These are phyloP conservation scores for Aporophyla nigra DNA, from an alignment of 2,888 invertebrate genomes.

Conservation along the genomic window DNA sequence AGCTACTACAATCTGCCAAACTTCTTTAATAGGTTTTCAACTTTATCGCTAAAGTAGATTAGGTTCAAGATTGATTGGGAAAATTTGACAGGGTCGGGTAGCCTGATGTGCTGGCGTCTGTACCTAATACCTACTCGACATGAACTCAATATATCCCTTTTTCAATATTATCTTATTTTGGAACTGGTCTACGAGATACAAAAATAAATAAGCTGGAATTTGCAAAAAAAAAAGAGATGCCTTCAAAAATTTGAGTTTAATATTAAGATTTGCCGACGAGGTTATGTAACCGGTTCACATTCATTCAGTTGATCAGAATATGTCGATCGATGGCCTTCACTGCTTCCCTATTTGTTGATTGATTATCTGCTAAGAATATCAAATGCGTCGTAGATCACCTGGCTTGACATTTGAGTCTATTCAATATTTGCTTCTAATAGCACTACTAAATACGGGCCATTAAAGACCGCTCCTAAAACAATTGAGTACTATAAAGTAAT, in stretches of 20 bases:
- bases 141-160: no score
- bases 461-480: constrained; percentile 16
- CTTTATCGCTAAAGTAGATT: no score
- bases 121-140: no score
- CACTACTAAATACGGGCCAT: constrained; percentile 18
- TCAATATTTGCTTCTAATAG: constrained; percentile 26
- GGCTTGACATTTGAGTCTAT: constrained; percentile 24
- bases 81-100: no score
- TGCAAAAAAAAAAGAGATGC: not conserved
- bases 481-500: constrained; percentile 24
- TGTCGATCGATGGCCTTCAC: constrained; percentile 42
- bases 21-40: no score
- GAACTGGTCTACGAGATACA: not conserved
- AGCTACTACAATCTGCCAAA: no score
- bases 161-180: not conserved
- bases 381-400: constrained; percentile 46
- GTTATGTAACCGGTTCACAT: constrained; percentile 26
- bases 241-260: not conserved
- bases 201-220: not conserved
- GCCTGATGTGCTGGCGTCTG: no score
- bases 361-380: constrained; percentile 35
- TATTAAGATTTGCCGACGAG: not conserved
- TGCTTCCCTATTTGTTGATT: constrained; percentile 54
- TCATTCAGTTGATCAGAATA: constrained; percentile 29
- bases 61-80: no score